Evolutionary conservation across 2,888 invertebrate genomes (phyloP).

Genomic region (Caenorhabditis afra): DNA sequence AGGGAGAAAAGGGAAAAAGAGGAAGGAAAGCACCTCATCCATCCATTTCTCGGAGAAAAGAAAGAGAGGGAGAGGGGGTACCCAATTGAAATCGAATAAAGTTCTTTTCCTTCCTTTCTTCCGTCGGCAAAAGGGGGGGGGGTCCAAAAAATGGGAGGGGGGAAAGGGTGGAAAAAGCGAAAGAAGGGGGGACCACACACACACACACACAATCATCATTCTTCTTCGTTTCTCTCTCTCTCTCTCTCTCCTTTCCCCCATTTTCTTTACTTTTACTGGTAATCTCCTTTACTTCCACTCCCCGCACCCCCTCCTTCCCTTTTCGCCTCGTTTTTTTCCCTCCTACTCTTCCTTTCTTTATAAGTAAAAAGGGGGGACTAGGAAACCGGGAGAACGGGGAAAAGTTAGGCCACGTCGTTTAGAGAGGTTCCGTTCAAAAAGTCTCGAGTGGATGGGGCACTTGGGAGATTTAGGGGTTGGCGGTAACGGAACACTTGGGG

Average conservation of each 20-base stretch:
- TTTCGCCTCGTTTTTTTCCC: too few relatives aligned
- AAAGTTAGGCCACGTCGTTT: too few relatives aligned
- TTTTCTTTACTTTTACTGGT: not conserved
- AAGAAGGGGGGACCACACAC: not conserved
- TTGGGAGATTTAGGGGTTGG: too few relatives aligned
- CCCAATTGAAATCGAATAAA: slow-evolving; percentile 46
- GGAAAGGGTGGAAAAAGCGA: not conserved
- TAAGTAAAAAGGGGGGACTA: too few relatives aligned
- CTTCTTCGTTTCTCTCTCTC: slow-evolving; percentile 34
- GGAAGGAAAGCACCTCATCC: not conserved
- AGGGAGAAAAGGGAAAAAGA: not conserved
- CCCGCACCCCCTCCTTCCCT: slow-evolving; percentile 14
- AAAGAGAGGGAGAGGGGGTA: not conserved
- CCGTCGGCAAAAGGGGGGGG: not conserved
- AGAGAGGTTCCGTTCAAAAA: too few relatives aligned
- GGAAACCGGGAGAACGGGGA: too few relatives aligned
- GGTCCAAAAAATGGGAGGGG: not conserved
- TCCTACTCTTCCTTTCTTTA: too few relatives aligned
- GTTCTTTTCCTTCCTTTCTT: slow-evolving; percentile 10
- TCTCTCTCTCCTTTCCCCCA: too few relatives aligned
- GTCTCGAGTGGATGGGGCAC: too few relatives aligned
- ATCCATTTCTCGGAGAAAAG: not conserved
- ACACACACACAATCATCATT: slow-evolving; percentile 33
- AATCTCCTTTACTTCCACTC: slow-evolving; percentile 19
- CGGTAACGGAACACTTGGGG: too few relatives aligned